A percentile compares a stretch with the other conserved stretches of the same genome.
Evolutionary conservation across 1,140 invertebrate species (phyloP).

Genomic region (Gryllus bimaculatus): DNA sequence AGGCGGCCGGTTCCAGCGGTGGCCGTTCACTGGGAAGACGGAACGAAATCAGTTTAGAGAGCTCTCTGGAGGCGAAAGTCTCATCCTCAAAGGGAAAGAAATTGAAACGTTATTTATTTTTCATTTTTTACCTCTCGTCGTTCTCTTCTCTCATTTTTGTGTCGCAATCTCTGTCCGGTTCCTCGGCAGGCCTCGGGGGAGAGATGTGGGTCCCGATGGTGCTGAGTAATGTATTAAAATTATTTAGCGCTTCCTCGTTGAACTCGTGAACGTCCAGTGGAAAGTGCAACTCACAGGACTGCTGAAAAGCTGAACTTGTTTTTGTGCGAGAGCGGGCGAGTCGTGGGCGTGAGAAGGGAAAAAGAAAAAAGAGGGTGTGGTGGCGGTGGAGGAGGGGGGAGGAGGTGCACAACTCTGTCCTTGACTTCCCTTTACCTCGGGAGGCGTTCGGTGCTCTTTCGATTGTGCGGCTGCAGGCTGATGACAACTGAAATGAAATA

Average conservation of each 20-base stretch:
- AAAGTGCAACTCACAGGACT: background rate
- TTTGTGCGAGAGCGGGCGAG: too few species aligned
- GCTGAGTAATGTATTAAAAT: constrained; percentile 5
- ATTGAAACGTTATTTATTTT: background rate
- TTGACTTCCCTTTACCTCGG: too few species aligned
- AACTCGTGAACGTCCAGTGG: background rate
- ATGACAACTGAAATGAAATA: too few species aligned
- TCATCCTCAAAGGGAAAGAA: background rate
- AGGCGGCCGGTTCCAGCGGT: too few species aligned
- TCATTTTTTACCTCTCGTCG: background rate
- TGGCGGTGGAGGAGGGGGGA: too few species aligned
- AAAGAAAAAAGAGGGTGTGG: too few species aligned
- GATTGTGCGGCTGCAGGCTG: too few species aligned
- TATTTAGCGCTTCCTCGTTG: background rate
- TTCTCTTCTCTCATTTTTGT: background rate
- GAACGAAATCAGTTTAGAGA: constrained; percentile 1
- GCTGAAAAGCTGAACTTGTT: too few species aligned
- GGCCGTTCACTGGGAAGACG: background rate
- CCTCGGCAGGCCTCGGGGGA: background rate
- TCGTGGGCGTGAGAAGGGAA: too few species aligned
- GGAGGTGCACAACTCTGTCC: too few species aligned
- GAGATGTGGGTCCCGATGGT: background rate
- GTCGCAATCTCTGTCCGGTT: background rate
- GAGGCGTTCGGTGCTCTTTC: too few species aligned
- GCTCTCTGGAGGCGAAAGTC: background rate